Evolutionary conservation across 1,140 invertebrate genomes (phyloP).

Genomic region (Potamilus streckersoni): DNA sequence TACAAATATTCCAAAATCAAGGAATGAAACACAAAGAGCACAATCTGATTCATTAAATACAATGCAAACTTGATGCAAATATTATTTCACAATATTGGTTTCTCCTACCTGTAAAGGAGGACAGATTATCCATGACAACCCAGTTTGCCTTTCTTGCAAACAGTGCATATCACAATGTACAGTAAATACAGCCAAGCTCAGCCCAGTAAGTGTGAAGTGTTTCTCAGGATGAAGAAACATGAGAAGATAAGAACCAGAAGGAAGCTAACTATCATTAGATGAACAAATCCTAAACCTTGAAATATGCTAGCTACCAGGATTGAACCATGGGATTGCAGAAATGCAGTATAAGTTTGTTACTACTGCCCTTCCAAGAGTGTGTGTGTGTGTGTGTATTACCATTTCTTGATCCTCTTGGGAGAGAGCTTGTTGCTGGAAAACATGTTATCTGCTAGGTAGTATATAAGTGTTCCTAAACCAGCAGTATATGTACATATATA

Average conservation of each 20-base stretch:
- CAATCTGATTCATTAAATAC: no score
- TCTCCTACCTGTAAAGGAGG: no score
- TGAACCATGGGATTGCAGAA: not conserved
- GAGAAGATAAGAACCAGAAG: not conserved
- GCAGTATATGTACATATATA: slow-evolving; percentile 48
- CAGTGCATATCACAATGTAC: no score
- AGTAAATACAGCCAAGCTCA: no score
- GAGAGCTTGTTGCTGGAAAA: slow-evolving; percentile 59
- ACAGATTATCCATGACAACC: no score
- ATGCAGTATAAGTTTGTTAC: not conserved
- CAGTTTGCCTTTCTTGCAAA: no score
- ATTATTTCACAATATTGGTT: no score
- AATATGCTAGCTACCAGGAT: not conserved
- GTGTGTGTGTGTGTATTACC: not conserved
- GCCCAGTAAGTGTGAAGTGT: not conserved
- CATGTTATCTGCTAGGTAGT: slow-evolving; percentile 60
- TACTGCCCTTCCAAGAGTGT: not conserved
- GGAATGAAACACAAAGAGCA: no score
- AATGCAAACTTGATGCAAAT: no score
- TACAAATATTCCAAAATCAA: no score
- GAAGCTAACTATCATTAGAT: not conserved
- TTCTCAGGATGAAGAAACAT: not conserved
- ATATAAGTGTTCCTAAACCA: slow-evolving; percentile 52
- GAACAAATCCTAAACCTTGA: not conserved
- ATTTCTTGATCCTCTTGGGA: slow-evolving; percentile 59